A percentile compares a stretch with the other conserved stretches of the same genome.
Conservation (phyloP, 1,140 invertebrate genomes). For the Physella acuta region DNA sequence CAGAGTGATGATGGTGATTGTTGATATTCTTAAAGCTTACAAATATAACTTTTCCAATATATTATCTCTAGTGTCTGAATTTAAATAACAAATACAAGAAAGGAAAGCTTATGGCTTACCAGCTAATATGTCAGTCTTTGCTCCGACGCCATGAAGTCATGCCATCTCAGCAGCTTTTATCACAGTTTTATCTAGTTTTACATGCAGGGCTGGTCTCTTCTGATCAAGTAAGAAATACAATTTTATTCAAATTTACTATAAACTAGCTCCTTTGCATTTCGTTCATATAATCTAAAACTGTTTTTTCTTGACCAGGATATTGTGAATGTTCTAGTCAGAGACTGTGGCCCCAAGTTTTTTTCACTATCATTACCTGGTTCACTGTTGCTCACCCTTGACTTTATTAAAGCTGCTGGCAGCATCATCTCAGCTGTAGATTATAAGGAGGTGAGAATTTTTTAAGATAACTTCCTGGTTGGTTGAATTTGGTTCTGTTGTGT, state of each 20-base stretch:
- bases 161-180: slow-evolving; percentile 72
- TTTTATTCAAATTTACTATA: not conserved
- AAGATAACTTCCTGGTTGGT: not conserved
- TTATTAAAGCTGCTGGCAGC: slow-evolving; percentile 85
- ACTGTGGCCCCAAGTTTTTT: slow-evolving; percentile 80
- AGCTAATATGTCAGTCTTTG: slow-evolving; percentile 75
- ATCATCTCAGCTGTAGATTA: slow-evolving; percentile 81
- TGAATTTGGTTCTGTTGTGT: not conserved
- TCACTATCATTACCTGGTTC: slow-evolving; percentile 85
- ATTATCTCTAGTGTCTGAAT: slow-evolving; percentile 52
- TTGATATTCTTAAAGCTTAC: not conserved
- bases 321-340: slow-evolving; percentile 69
- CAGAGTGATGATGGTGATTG: no score
- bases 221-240: slow-evolving; percentile 65
- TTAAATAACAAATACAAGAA: slow-evolving; percentile 61
- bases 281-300: not conserved
- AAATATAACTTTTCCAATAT: no score
- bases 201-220: slow-evolving; percentile 72
- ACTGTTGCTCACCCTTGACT: slow-evolving; percentile 82
- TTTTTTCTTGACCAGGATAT: slow-evolving; percentile 61
- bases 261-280: not conserved
- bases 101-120: slow-evolving; percentile 78
- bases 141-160: slow-evolving; percentile 67
- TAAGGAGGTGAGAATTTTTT: slow-evolving; percentile 64
- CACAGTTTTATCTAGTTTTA: slow-evolving; percentile 84